Percentiles rank a stretch among this genome's conserved stretches.
These are phyloP conservation scores for Sebastes cheni DNA, from an alignment of 2,797 vertebrate genomes.

Conservation along the genomic window DNA sequence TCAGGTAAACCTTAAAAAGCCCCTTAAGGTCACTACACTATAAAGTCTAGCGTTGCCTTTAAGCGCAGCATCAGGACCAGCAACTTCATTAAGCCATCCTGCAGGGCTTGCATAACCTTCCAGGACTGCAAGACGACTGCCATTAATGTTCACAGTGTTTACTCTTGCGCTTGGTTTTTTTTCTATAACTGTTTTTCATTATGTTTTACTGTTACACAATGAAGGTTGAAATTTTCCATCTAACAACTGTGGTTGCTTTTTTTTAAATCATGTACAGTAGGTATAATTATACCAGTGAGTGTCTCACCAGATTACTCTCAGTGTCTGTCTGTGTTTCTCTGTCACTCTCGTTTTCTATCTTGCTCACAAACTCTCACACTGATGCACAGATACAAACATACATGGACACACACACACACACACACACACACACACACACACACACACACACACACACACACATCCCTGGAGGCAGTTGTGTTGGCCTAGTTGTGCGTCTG, in stretches of 20 bases:
- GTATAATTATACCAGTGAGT: slow-evolving; percentile 37
- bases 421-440: slow-evolving; percentile 38
- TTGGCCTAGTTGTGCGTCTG: slow-evolving; percentile 76
- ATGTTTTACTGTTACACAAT: background rate
- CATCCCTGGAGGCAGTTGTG: slow-evolving; percentile 66
- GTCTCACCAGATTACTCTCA: slow-evolving; percentile 31
- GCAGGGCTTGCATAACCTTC: background rate
- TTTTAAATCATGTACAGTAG: slow-evolving; percentile 25
- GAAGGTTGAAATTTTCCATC: background rate
- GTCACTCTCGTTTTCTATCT: slow-evolving; percentile 38
- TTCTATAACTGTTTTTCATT: background rate
- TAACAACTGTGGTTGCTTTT: slow-evolving; percentile 10
- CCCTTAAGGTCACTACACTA: background rate
- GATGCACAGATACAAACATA: slow-evolving; percentile 19
- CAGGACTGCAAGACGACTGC: background rate
- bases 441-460: slow-evolving; percentile 47
- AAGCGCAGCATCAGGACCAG: background rate
- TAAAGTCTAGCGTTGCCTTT: background rate
- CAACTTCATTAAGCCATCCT: background rate
- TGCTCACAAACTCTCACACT: slow-evolving; percentile 21
- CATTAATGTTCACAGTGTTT: background rate
- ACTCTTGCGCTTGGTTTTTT: background rate
- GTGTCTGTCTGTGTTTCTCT: slow-evolving; percentile 19
- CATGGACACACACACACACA: slow-evolving; percentile 17
- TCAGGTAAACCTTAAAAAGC: background rate